Percentiles rank a stretch among this genome's conserved stretches.
These are phyloP conservation scores for Brachionus calyciflorus DNA, from an alignment of 1,140 invertebrate genomes.

Conservation along the genomic window DNA sequence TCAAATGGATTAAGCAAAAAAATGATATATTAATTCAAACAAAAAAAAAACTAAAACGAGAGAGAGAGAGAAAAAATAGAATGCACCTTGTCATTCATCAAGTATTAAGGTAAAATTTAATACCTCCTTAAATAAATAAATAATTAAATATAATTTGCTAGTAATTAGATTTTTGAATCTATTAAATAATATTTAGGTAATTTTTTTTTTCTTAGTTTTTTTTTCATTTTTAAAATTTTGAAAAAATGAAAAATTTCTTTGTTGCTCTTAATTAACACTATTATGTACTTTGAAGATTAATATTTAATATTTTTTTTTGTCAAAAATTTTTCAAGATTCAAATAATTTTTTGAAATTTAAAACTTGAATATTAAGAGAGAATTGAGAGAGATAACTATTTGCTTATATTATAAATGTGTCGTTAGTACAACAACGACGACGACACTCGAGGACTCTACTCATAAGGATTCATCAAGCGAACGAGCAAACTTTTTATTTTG, in stretches of 20 bases:
- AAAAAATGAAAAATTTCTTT: background rate
- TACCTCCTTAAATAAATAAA: constrained; percentile 25
- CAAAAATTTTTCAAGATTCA: too few relatives aligned
- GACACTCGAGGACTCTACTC: too few relatives aligned
- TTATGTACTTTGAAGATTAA: constrained; percentile 44
- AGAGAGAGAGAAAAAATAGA: background rate
- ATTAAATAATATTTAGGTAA: too few relatives aligned
- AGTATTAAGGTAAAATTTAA: constrained; percentile 19
- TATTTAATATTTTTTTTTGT: background rate
- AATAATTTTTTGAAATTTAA: too few relatives aligned
- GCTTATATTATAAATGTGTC: too few relatives aligned
- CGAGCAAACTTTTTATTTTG: background rate
- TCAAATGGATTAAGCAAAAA: constrained; percentile 35
- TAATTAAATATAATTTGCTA: constrained; percentile 44
- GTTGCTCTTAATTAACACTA: constrained; percentile 39
- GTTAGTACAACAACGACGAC: too few relatives aligned
- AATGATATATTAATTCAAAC: constrained; percentile 28
- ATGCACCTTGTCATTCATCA: constrained; percentile 42
- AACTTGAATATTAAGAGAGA: background rate
- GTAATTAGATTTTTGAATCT: constrained; percentile 43
- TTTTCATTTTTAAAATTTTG: constrained; percentile 3
- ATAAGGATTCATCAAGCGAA: too few relatives aligned
- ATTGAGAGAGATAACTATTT: too few relatives aligned
- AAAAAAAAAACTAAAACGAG: background rate
- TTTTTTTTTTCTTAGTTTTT: background rate